Evolutionary conservation across 2,797 vertebrate genomes (phyloP), one percentile per base, ranked within the genome.

Genomic region (Enteromius viviparus): DNA sequence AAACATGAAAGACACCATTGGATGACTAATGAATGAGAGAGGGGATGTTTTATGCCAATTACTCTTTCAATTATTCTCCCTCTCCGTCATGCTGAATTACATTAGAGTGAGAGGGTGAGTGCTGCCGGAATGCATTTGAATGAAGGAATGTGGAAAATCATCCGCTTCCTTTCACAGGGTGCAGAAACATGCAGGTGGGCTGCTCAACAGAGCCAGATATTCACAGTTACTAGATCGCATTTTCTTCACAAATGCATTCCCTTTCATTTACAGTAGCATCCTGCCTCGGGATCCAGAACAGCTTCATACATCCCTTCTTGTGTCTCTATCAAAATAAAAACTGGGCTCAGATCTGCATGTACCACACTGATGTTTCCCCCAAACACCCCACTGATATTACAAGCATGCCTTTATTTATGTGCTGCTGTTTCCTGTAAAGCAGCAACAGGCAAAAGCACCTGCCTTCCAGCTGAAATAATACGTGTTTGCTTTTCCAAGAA

Each of bases 1-100:
- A 70, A 87, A 78, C 78, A 80, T 86, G 80, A 84, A 89, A 88
- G 49, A 42, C 76, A 68, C 60, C 51, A 85, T 78, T 88, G 84
- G 78, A 78, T 76, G 66, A 85, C 62, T 85, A 87, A 89, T 85
- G 83, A 83, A 84, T 84, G 80, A 55, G 81, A 75, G 71, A 55
- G 32, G 70, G 71, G 76, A 84, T 45, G 76, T 75, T 29, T 83
- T 66, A 86, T 90, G 58, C 83, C 84, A 87, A 62, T 74, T 60
- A 79, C 66, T 78, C 76, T 81, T 83, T 70, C 83, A 69, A 76
- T 86, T 85, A 75, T 81, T 4, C 78, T 76, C n/a, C 69, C 66
- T 34, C 58, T 62, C 77, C 5, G 15, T 55, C 64, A 60, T 65
- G 6, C 51, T 72, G n/a, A 69, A 80, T 85, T 80, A 62, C 76